Evolutionary conservation across 1,140 invertebrate species (phyloP).

Genomic region (Brachionus koreanus): DNA sequence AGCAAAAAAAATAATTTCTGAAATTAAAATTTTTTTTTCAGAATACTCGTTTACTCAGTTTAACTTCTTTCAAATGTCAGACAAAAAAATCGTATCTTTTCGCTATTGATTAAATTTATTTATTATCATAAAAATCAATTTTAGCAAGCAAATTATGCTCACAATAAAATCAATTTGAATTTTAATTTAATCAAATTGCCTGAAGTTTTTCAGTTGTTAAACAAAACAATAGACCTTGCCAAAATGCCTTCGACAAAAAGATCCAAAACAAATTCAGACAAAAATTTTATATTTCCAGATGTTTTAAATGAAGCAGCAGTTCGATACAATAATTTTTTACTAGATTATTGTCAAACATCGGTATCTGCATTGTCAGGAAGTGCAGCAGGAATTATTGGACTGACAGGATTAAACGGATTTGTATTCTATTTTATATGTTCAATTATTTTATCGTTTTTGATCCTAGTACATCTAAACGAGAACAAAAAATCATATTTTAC

Average conservation of each 20-base stretch:
- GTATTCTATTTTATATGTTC: conserved; percentile 86
- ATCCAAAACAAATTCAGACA: background rate
- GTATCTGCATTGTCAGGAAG: conserved; percentile 86
- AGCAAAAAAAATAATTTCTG: no score
- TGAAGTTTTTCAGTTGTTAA: background rate
- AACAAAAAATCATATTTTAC: conserved; percentile 31
- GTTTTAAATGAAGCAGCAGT: conserved; percentile 9
- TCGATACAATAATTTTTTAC: conserved; percentile 5
- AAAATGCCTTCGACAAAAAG: background rate
- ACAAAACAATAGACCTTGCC: background rate
- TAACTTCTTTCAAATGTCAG: no score
- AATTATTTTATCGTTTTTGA: conserved; percentile 68
- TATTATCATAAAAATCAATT: background rate
- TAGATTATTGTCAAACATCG: conserved; percentile 90
- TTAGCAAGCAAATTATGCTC: background rate
- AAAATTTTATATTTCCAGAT: background rate
- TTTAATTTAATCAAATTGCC: background rate
- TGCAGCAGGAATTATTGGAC: conserved; percentile 82
- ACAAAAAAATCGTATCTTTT: background rate
- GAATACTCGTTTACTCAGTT: no score
- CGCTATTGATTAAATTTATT: background rate
- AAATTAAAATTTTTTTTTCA: no score
- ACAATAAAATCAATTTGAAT: background rate
- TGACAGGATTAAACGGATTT: conserved; percentile 87
- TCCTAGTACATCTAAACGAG: background rate